phyloP scores from a whole-genome alignment of 1,140 invertebrate genomes.

The Notospermus geniculatus region DNA sequence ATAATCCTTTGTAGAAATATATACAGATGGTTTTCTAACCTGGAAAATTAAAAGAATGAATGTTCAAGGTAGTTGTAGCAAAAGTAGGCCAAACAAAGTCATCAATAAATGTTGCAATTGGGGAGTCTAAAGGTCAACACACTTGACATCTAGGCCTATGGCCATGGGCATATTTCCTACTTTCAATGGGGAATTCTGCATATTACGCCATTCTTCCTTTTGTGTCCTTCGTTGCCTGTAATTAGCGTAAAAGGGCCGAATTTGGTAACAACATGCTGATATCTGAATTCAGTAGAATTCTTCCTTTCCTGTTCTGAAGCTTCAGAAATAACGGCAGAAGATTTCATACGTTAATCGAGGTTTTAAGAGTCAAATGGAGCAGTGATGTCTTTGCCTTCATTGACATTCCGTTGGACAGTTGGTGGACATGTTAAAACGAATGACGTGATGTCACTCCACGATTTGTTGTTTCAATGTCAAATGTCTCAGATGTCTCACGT shows the following conservation, averaged over 20 bases:
- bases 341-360: no score
- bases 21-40: conserved; percentile 81
- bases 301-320: no score
- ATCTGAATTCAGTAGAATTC: not conserved
- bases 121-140: not conserved
- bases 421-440: no score
- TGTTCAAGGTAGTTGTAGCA: not conserved
- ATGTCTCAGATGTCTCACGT: no score
- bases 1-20: conserved; percentile 84
- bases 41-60: conserved; percentile 25
- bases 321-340: no score
- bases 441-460: no score
- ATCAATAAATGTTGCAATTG: not conserved
- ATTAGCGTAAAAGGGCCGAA: not conserved
- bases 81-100: not conserved
- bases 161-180: not conserved
- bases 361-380: no score
- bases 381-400: no score
- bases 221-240: not conserved
- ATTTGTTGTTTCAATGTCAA: no score
- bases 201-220: not conserved
- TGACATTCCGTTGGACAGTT: no score
- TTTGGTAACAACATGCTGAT: not conserved
- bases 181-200: not conserved
- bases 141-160: not conserved